Evolutionary conservation across 64 coral and sea anemone genomes (phyloP), one percentile per base, ranked within the genome.

Genomic region (Porites lutea): DNA sequence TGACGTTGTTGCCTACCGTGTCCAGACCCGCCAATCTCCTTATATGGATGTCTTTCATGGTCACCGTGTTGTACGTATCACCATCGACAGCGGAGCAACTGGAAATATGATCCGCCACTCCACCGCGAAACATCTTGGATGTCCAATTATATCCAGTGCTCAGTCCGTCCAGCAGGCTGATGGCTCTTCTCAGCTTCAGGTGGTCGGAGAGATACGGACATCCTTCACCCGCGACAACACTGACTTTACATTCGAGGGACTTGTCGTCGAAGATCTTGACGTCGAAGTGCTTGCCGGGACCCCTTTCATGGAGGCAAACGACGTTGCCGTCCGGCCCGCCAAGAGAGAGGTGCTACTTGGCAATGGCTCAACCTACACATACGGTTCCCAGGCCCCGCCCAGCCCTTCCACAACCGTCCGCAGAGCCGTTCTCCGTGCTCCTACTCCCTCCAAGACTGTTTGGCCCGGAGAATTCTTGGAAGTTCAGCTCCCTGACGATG

Each of bases 381-480:
- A 88, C 21, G 86, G 86, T 8, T 88, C 86, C 7, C 27, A 37
- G 27, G 27, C 27, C 27, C 27, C 27, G 0, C 27, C 27, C 27
- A 37, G 27, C 1, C 27, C 19, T 16, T 8, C 8, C 47, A 12
- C 75, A 78, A 3, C 75, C 8, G 84, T 12, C 15, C 43, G 19
- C 19, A 22, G 66, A 52, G 13, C 37, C 20, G 65, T 87, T 18
- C 21, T 87, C 13, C 48, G 50, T 50, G 58, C 88, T 16, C 88
- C 75, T 54, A 12, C 75, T 65, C 43, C 72, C 8, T 71, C 82
- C 46, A 84, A 64, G 8, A 93, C 85, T 50, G 72, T 89, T 79
- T 89, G 78, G 78, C 86, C 87, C 48, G 92, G 86, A 52, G 78
- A 94, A 37, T 89, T 89, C 71, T 4, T 84, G 48, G 92, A 89